A percentile compares a stretch with the other conserved stretches of the same genome.
phyloP scores from a whole-genome alignment of 1,140 invertebrate genomes.

The Cotesia glomerata region DNA sequence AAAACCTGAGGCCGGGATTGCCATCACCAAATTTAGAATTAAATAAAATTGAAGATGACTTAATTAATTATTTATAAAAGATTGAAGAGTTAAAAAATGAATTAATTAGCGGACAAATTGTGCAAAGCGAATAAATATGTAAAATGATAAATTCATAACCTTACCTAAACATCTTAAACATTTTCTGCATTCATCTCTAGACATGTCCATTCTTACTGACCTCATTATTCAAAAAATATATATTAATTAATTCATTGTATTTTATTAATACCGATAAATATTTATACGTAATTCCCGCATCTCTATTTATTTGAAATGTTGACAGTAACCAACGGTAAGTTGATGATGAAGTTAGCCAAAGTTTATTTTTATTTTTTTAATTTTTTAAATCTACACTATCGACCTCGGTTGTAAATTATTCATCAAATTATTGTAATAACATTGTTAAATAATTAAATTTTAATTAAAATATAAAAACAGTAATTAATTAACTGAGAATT shows the following conservation, averaged over 20 bases:
- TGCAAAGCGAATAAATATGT: background rate
- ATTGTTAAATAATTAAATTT: too few relatives aligned
- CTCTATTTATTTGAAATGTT: constrained; percentile 7
- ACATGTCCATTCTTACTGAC: constrained; percentile 76
- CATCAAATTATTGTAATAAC: too few relatives aligned
- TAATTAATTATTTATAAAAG: background rate
- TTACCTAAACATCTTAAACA: constrained; percentile 84
- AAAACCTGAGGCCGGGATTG: background rate
- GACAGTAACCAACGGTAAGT: constrained; percentile 14
- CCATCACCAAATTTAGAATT: background rate
- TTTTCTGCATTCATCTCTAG: constrained; percentile 84
- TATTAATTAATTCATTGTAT: constrained; percentile 32
- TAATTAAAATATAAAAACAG: too few relatives aligned
- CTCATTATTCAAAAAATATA: constrained; percentile 64
- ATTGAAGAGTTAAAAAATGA: background rate
- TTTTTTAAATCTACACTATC: too few relatives aligned
- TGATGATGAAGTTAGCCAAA: constrained; percentile 10
- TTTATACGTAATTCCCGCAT: constrained; percentile 12
- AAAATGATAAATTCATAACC: constrained; percentile 46
- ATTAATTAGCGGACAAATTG: background rate
- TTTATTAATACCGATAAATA: constrained; percentile 33
- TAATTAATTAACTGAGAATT: too few relatives aligned
- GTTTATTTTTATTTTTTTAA: too few relatives aligned
- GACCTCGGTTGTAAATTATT: too few relatives aligned
- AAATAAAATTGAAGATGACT: too few relatives aligned